Conservation (phyloP, 2,797 vertebrate species). For the Benthosema pterotum region DNA sequence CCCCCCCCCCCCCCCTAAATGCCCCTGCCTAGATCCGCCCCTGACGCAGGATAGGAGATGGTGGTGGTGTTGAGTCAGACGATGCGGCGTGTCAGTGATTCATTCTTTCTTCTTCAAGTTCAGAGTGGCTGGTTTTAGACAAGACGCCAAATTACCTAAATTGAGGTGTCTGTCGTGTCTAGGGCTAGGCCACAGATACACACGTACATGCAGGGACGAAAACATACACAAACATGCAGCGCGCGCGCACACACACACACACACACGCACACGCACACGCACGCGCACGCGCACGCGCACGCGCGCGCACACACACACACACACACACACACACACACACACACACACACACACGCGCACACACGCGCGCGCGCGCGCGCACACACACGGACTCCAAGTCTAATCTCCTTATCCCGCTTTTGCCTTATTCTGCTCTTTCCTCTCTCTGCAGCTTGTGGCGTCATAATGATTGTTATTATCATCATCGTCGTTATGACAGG, state of each 20-base stretch:
- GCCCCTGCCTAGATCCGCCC: no score
- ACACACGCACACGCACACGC: conserved; percentile 33
- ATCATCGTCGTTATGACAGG: conserved; percentile 60
- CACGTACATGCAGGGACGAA: not conserved
- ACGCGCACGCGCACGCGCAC: not conserved
- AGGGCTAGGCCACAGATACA: conserved; percentile 4
- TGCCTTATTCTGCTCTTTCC: conserved; percentile 65
- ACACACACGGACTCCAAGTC: conserved; percentile 46
- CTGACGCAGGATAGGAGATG: no score
- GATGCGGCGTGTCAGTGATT: conserved; percentile 50
- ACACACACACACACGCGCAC: conserved; percentile 13
- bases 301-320: conserved; percentile 13
- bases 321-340: not conserved
- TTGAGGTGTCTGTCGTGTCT: conserved; percentile 40
- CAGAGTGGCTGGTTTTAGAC: conserved; percentile 62
- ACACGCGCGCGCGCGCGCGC: conserved; percentile 44
- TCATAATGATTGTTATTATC: conserved; percentile 62
- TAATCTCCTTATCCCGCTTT: conserved; percentile 62
- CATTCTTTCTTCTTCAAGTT: conserved; percentile 53
- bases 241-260: conserved; percentile 40
- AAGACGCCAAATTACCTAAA: conserved; percentile 66
- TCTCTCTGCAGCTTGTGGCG: conserved; percentile 32
- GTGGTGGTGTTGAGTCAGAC: conserved; percentile 57
- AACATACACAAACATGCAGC: not conserved
- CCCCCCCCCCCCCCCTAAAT: no score